These are phyloP conservation scores for Acanthurus lineatus DNA, from an alignment of 2,797 vertebrate species.

Conservation along the genomic window DNA sequence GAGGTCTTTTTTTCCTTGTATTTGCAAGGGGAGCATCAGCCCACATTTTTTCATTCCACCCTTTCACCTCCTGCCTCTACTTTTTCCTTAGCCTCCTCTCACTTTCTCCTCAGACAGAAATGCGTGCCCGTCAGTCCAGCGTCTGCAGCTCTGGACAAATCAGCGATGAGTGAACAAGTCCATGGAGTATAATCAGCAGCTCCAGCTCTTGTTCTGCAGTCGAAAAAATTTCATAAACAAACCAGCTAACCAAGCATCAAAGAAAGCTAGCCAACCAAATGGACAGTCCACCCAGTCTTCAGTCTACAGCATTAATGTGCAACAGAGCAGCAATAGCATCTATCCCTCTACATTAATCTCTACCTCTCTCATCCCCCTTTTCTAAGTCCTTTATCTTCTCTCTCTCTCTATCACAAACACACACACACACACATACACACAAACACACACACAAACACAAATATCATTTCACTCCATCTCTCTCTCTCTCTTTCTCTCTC, in stretches of 20 bases:
- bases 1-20: slow-evolving; percentile 29
- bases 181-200: slow-evolving; percentile 14
- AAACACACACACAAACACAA: slow-evolving; percentile 19
- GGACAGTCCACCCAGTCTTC: slow-evolving; percentile 46
- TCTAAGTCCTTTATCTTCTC: slow-evolving; percentile 58
- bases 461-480: slow-evolving; percentile 41
- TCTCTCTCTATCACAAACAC: slow-evolving; percentile 37
- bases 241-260: slow-evolving; percentile 34
- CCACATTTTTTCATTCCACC: slow-evolving; percentile 20
- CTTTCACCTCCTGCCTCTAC: neutral
- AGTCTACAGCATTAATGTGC: slow-evolving; percentile 49
- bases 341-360: slow-evolving; percentile 69
- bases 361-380: slow-evolving; percentile 61
- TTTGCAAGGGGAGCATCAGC: slow-evolving; percentile 13
- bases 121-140: slow-evolving; percentile 16
- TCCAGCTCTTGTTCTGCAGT: slow-evolving; percentile 6
- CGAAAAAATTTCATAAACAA: slow-evolving; percentile 18
- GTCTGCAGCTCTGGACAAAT: slow-evolving; percentile 16
- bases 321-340: slow-evolving; percentile 64
- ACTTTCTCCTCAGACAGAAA: slow-evolving; percentile 35
- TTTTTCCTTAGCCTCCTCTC: slow-evolving; percentile 19
- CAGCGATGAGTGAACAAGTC: slow-evolving; percentile 15
- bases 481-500: slow-evolving; percentile 35
- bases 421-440: slow-evolving; percentile 17
- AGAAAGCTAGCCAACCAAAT: slow-evolving; percentile 42